Evolutionary conservation across 2,888 invertebrate species (phyloP).

Genomic region (Drosophila maculinotata): DNA sequence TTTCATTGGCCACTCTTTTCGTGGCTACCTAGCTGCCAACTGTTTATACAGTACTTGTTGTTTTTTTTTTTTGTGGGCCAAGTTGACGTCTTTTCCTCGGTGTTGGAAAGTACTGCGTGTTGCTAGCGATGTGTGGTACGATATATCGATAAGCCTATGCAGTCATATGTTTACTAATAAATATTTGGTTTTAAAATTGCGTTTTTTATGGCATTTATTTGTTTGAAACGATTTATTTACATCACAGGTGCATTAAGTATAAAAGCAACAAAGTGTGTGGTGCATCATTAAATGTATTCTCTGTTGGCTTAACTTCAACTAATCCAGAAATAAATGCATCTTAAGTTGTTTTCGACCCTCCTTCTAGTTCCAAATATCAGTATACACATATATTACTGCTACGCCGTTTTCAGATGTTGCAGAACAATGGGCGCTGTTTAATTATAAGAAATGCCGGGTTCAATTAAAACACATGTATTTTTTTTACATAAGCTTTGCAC

Average conservation of each 20-base stretch:
- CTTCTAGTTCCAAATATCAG: conserved; percentile 6
- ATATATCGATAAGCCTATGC: conserved; percentile 37
- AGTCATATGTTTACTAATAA: background rate
- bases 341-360: conserved; percentile 23
- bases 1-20: conserved; percentile 29
- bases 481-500: conserved; percentile 56
- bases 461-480: conserved; percentile 30
- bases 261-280: background rate
- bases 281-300: conserved; percentile 3
- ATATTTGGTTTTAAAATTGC: background rate
- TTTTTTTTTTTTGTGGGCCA: conserved; percentile 34
- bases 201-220: conserved; percentile 35
- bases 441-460: conserved; percentile 5
- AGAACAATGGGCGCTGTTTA: conserved; percentile 58
- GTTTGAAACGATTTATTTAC: conserved; percentile 31
- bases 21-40: conserved; percentile 56
- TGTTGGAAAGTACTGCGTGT: conserved; percentile 39
- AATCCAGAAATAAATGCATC: conserved; percentile 56
- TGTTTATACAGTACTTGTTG: conserved; percentile 66
- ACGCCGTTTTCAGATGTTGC: conserved; percentile 58
- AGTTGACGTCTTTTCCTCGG: conserved; percentile 34
- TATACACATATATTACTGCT: conserved; percentile 20
- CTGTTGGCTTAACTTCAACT: conserved; percentile 9
- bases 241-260: conserved; percentile 18
- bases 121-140: conserved; percentile 7